Conservation (phyloP, 2,113 vertebrate species). For the Oplegnathus fasciatus region DNA sequence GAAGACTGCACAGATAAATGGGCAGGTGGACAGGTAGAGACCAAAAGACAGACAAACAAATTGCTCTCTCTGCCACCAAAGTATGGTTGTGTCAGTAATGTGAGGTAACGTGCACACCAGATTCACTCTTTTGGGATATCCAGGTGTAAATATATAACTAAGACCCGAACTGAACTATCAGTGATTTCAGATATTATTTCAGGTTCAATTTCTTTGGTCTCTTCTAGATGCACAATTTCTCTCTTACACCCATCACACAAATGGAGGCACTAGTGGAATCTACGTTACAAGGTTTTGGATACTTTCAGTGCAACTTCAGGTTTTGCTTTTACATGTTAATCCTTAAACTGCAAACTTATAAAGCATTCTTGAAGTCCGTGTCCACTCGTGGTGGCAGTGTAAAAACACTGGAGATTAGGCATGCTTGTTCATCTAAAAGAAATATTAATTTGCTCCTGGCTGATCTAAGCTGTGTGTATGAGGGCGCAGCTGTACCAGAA, state of each 20-base stretch:
- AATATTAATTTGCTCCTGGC: too few relatives aligned
- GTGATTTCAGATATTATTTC: neutral
- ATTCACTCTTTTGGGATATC: neutral
- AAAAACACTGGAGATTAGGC: neutral
- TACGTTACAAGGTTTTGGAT: neutral
- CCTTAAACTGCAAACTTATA: neutral
- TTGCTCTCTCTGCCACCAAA: conserved; percentile 23
- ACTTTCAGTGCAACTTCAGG: neutral
- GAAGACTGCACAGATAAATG: conserved; percentile 41
- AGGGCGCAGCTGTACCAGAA: neutral
- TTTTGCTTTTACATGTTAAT: neutral
- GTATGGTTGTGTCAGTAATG: conserved; percentile 4
- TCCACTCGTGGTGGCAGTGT: neutral
- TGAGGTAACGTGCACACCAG: neutral
- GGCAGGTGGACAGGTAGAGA: conserved; percentile 43
- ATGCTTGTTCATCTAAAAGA: neutral
- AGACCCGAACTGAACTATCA: neutral
- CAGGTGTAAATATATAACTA: neutral
- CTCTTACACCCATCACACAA: neutral
- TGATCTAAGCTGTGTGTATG: neutral
- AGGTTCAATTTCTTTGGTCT: neutral
- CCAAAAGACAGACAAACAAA: conserved; percentile 46
- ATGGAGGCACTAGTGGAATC: neutral
- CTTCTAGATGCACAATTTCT: neutral
- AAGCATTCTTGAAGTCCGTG: neutral